These are phyloP conservation scores for Diploptera punctata DNA, from an alignment of 2,888 invertebrate species.

Conservation along the genomic window DNA sequence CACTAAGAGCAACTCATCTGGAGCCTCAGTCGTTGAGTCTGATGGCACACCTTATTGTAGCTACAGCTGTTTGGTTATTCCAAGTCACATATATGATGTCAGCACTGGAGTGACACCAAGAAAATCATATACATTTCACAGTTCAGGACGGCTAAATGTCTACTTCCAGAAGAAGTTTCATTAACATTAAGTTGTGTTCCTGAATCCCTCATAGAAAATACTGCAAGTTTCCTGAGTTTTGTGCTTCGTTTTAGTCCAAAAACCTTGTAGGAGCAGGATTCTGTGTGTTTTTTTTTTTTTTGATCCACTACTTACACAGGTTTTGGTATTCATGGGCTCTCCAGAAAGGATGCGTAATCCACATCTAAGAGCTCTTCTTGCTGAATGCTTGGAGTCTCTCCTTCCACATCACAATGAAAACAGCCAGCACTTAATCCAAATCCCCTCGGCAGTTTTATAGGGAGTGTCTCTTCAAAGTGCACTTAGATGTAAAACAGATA, in stretches of 20 bases:
- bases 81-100: constrained; percentile 74
- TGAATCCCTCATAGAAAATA: constrained; percentile 89
- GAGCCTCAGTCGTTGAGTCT: constrained; percentile 75
- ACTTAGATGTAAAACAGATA: constrained; percentile 75
- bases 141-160: constrained; percentile 64
- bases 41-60: constrained; percentile 77
- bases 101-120: constrained; percentile 49
- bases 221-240: constrained; percentile 81
- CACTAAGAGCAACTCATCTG: constrained; percentile 75
- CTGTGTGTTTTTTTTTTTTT: constrained; percentile 67
- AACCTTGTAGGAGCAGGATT: constrained; percentile 70
- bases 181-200: constrained; percentile 82
- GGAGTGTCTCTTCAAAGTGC: constrained; percentile 74
- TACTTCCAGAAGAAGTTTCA: constrained; percentile 67
- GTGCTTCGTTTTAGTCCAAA: constrained; percentile 68
- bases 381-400: constrained; percentile 87
- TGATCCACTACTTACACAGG: constrained; percentile 75
- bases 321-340: constrained; percentile 89
- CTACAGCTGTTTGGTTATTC: constrained; percentile 83
- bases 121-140: constrained; percentile 67
- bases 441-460: constrained; percentile 62
- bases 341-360: constrained; percentile 84
- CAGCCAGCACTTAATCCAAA: constrained; percentile 55
- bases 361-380: constrained; percentile 87
- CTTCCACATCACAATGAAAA: constrained; percentile 73